Conservation (phyloP, 2,797 vertebrate genomes). For the Dermochelys coriacea region DNA sequence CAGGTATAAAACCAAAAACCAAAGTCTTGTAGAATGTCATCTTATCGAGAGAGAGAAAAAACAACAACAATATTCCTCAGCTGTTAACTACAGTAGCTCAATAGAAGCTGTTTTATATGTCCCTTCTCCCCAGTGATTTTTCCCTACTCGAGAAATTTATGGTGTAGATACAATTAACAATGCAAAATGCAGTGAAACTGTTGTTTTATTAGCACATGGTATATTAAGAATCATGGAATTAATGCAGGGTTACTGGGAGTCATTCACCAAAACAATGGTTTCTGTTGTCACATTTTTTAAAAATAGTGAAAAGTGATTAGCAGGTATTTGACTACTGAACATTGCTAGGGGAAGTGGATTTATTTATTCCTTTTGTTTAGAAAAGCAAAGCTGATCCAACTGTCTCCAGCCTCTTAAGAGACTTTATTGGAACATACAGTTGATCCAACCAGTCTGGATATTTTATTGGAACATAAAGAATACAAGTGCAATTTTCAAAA, state of each 20-base stretch:
- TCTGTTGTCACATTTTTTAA: conserved; percentile 4
- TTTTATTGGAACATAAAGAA: neutral
- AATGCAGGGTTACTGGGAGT: neutral
- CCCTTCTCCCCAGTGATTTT: neutral
- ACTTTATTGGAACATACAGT: neutral
- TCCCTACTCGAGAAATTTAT: conserved; percentile 47
- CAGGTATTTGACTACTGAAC: neutral
- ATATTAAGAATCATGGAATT: conserved; percentile 19
- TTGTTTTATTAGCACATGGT: conserved; percentile 24
- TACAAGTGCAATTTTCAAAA: neutral
- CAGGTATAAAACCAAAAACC: neutral
- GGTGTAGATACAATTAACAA: conserved; percentile 31
- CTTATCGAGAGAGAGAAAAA: neutral
- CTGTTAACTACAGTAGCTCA: neutral
- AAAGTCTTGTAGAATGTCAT: neutral
- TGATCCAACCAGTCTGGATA: neutral
- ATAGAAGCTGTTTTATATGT: neutral
- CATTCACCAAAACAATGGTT: conserved; percentile 21
- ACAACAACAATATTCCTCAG: neutral
- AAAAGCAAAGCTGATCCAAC: neutral
- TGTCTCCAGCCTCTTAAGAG: neutral
- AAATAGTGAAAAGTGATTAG: neutral
- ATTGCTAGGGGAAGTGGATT: neutral
- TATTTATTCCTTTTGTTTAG: neutral
- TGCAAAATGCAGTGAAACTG: neutral